A percentile compares a stretch with the other conserved stretches of the same genome.
Evolutionary conservation across 2,888 invertebrate genomes (phyloP).

Genomic region (Cyclophora punctaria): DNA sequence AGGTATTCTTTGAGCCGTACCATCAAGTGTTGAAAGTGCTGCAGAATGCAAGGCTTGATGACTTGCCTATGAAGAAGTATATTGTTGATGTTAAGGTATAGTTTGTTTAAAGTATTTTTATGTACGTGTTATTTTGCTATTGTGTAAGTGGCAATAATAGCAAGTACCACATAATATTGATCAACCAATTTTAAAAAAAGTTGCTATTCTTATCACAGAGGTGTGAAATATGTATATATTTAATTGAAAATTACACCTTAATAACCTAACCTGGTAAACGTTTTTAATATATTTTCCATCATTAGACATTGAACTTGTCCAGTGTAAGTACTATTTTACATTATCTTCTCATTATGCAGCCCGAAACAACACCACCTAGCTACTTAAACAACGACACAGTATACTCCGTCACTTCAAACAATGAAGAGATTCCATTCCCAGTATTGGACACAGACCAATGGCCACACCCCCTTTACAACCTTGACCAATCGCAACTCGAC

Average conservation of each 20-base stretch:
- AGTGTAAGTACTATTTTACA: too few species aligned
- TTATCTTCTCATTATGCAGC: slow-evolving; percentile 29
- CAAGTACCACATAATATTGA: too few species aligned
- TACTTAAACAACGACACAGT: slow-evolving; percentile 55
- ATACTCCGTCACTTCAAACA: slow-evolving; percentile 33
- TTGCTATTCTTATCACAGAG: too few species aligned
- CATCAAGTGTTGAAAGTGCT: slow-evolving; percentile 82
- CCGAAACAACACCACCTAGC: slow-evolving; percentile 39
- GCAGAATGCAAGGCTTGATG: slow-evolving; percentile 67
- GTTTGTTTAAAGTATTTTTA: too few species aligned
- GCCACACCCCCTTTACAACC: slow-evolving; percentile 60
- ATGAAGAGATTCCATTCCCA: slow-evolving; percentile 43
- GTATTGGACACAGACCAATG: slow-evolving; percentile 54
- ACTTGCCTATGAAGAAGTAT: slow-evolving; percentile 81
- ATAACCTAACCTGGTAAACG: too few species aligned
- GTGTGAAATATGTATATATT: too few species aligned
- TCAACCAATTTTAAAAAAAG: too few species aligned
- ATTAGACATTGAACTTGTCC: too few species aligned
- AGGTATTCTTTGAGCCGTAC: slow-evolving; percentile 88
- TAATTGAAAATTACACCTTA: too few species aligned
- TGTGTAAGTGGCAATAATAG: too few species aligned
- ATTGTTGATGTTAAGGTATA: slow-evolving; percentile 76
- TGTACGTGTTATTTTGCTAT: too few species aligned
- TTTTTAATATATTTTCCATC: too few species aligned
- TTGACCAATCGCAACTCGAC: slow-evolving; percentile 79